phyloP scores from a whole-genome alignment of 2,113 vertebrate species.

The Siniperca chuatsi region DNA sequence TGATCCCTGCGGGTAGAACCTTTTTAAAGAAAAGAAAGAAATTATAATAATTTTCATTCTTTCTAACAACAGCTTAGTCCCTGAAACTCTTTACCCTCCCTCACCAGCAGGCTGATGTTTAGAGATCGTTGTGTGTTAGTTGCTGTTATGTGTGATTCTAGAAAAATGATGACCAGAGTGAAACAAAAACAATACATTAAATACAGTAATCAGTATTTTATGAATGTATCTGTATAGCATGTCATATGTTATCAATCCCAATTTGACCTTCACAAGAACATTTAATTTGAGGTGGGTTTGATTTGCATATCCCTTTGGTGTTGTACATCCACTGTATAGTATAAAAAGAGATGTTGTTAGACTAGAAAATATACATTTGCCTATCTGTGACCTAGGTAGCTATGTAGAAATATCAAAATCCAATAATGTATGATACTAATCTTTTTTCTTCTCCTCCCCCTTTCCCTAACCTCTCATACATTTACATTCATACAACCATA shows the following conservation, averaged over 20 bases:
- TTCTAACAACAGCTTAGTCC: not conserved
- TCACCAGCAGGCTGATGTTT: not conserved
- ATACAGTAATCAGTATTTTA: not conserved
- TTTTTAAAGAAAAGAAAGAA: not conserved
- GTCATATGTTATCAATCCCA: not conserved
- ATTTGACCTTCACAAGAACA: not conserved
- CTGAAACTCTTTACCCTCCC: not conserved
- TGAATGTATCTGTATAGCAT: not conserved
- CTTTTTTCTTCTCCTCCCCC: slow-evolving; percentile 12
- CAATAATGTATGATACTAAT: slow-evolving; percentile 46
- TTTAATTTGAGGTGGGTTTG: not conserved
- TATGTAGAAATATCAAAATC: not conserved
- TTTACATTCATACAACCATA: slow-evolving; percentile 18
- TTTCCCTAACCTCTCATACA: slow-evolving; percentile 18
- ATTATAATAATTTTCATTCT: not conserved
- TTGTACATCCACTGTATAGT: not conserved
- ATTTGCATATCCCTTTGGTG: not conserved
- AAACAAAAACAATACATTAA: not conserved
- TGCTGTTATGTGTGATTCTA: slow-evolving; percentile 4
- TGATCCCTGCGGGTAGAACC: slow-evolving; percentile 14
- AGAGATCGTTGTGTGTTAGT: not conserved
- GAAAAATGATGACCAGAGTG: not conserved
- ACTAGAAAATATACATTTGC: not conserved
- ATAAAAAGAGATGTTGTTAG: not conserved
- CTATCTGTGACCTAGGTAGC: not conserved